Conservation (phyloP, 2,797 vertebrate genomes). For the Sebastes paucispinis region DNA sequence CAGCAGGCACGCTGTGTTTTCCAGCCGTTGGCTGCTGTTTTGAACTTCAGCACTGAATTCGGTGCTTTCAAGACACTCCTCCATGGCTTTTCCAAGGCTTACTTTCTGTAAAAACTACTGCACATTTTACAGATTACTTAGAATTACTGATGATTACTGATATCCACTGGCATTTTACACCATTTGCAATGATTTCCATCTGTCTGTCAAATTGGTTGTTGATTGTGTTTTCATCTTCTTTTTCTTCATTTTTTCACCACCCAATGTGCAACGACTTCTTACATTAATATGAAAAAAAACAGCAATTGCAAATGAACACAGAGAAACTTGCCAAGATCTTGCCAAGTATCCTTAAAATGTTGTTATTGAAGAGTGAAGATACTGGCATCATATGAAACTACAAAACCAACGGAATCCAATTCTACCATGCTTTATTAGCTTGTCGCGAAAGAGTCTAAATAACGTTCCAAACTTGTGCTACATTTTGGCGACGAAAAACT, state of each 20-base stretch:
- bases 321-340: neutral
- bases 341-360: too few relatives aligned
- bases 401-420: too few relatives aligned
- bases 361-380: too few relatives aligned
- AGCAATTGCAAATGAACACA: neutral
- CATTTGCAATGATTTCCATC: neutral
- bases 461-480: too few relatives aligned
- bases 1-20: neutral
- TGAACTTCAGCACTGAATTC: neutral
- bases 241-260: neutral
- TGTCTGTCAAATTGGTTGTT: neutral
- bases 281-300: neutral
- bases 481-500: too few relatives aligned
- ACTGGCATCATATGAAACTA: too few relatives aligned
- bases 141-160: neutral
- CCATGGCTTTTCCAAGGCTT: neutral
- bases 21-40: constrained; percentile 2
- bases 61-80: neutral
- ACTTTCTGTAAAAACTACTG: neutral
- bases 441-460: too few relatives aligned
- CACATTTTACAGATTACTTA: neutral
- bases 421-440: rapidly evolving
- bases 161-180: neutral
- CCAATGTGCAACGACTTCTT: neutral
- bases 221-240: neutral